Evolutionary conservation across 30 jellyfish, hydroid and myxozoan species (phyloP).

Genomic region (Catostylus mosaicus): DNA sequence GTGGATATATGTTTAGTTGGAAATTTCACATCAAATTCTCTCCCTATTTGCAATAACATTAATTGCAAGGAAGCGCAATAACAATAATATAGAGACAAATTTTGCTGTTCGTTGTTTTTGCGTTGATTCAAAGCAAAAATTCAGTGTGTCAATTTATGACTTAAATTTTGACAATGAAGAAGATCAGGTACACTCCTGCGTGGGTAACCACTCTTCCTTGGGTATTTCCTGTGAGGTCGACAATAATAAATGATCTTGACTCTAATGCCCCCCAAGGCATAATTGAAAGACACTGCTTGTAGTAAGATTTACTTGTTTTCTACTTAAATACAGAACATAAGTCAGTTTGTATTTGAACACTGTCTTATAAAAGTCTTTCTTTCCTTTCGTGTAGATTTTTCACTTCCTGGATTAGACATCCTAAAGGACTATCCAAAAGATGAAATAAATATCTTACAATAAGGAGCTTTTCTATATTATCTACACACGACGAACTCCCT

Average conservation of each 20-base stretch:
- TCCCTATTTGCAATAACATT: too few relatives aligned
- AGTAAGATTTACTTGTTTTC: not conserved
- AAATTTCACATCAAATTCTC: too few relatives aligned
- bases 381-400: constrained; percentile 1
- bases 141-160: not conserved
- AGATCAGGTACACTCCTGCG: not conserved
- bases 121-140: too few relatives aligned
- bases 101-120: too few relatives aligned
- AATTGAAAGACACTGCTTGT: not conserved
- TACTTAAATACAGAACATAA: not conserved
- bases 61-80: too few relatives aligned
- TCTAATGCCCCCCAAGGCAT: not conserved
- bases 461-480: not conserved
- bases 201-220: constrained; percentile 6
- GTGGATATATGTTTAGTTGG: too few relatives aligned
- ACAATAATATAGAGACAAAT: too few relatives aligned
- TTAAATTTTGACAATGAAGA: not conserved
- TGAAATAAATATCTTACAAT: not conserved
- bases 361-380: not conserved
- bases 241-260: too few relatives aligned
- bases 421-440: not conserved
- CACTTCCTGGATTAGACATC: not conserved
- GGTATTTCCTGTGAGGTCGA: constrained; percentile 1
- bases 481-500: not conserved
- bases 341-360: not conserved